phyloP scores from a whole-genome alignment of 2,888 invertebrate species.

The Diogma glabrata region DNA sequence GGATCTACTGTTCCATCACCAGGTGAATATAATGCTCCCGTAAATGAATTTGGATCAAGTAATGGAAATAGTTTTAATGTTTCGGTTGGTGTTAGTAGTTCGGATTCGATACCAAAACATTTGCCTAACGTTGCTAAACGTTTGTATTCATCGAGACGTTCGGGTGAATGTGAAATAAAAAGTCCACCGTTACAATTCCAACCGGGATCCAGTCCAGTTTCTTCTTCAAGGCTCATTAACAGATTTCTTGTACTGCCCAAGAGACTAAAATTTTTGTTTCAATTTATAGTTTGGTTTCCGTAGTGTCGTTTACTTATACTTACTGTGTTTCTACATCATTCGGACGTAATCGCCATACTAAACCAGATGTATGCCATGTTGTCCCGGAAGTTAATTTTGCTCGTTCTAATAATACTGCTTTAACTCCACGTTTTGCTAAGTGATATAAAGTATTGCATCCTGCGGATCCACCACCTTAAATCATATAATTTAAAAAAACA shows the following conservation, averaged over 20 bases:
- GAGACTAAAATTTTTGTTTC: too few relatives aligned
- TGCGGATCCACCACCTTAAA: slow-evolving; percentile 67
- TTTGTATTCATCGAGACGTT: slow-evolving; percentile 69
- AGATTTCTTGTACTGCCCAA: slow-evolving; percentile 57
- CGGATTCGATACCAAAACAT: slow-evolving; percentile 63
- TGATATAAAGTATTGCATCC: slow-evolving; percentile 82
- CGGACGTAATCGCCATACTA: slow-evolving; percentile 75
- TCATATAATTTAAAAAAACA: background rate
- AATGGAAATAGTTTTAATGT: slow-evolving; percentile 67
- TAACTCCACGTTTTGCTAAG: slow-evolving; percentile 61
- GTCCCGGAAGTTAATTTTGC: slow-evolving; percentile 63
- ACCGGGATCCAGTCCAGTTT: slow-evolving; percentile 71
- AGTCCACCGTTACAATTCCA: slow-evolving; percentile 85
- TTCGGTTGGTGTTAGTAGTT: slow-evolving; percentile 58
- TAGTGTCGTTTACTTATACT: too few relatives aligned
- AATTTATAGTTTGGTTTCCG: too few relatives aligned
- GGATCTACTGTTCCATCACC: slow-evolving; percentile 77
- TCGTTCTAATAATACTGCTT: slow-evolving; percentile 66
- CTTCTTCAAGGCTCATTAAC: slow-evolving; percentile 56
- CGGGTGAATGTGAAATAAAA: slow-evolving; percentile 64
- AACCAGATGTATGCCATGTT: slow-evolving; percentile 40
- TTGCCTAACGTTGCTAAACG: slow-evolving; percentile 67
- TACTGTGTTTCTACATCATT: slow-evolving; percentile 68
- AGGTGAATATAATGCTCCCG: slow-evolving; percentile 66
- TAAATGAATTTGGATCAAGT: slow-evolving; percentile 61